phyloP scores from a whole-genome alignment of 1,140 invertebrate genomes.

The Dendroctonus ponderosae region DNA sequence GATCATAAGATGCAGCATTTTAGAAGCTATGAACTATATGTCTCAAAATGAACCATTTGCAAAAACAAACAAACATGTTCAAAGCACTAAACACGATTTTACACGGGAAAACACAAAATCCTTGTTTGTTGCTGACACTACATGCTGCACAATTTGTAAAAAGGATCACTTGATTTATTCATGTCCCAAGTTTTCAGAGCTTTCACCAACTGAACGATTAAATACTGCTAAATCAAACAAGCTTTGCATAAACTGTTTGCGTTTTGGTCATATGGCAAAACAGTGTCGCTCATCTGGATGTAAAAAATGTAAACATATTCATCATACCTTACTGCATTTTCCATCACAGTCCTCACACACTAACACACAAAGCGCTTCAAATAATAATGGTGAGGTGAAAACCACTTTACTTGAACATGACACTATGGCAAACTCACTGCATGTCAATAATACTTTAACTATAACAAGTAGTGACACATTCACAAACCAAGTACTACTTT shows the following conservation, averaged over 20 bases:
- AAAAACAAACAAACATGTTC: conserved; percentile 1
- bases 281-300: conserved; percentile 7
- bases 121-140: neutral
- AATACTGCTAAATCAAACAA: conserved; percentile 1
- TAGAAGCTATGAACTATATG: neutral
- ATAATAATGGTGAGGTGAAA: neutral
- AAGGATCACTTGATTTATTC: conserved; percentile 19
- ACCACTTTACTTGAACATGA: too few species aligned
- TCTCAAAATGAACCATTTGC: neutral
- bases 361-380: neutral
- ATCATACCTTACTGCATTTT: too few species aligned
- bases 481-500: conserved; percentile 3
- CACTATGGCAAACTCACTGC: too few species aligned
- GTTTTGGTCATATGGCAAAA: conserved; percentile 2
- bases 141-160: conserved; percentile 15
- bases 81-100: conserved; percentile 1
- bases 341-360: conserved; percentile 1
- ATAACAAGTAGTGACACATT: neutral
- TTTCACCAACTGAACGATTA: conserved; percentile 8
- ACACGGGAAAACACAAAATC: neutral
- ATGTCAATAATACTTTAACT: conserved; percentile 6
- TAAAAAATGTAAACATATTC: too few species aligned
- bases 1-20: neutral
- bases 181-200: conserved; percentile 16
- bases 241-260: conserved; percentile 3